Base-by-base conservation (phyloP, 2,888 invertebrate species). In the Drosophila mettleri region DNA sequence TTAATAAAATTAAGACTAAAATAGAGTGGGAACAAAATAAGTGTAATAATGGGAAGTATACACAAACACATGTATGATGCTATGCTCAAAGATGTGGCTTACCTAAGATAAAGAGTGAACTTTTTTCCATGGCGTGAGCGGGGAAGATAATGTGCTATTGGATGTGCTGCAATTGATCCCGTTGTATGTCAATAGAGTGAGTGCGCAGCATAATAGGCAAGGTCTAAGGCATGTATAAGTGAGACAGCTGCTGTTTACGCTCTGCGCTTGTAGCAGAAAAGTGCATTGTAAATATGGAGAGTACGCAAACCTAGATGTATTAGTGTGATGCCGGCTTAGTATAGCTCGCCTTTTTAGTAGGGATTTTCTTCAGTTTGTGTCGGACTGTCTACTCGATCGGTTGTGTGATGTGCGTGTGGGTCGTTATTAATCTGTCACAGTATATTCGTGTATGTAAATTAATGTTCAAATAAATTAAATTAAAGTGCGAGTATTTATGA, bases 301-400 rank as follows among this genome's bases (percentile, higher is more conserved):
- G 29, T 29, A 7, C 6, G 7, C 12, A 6, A 34, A 24, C 27
- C 8, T 5, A n/a, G 8, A 0, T 22, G 46, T 54, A 22, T 46
- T 12, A 31, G 31, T 46, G 48, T 31, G 12, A n/a, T 31, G 53
- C 46, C 29, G 29, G 48, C 45, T 43, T 16, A 29, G 54, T 36
- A 29, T 29, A 10, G 20, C n/a, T 12, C 22, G 14, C 0, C 10
- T 16, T 4, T 14, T 3, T 29, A 18, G 5, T 8, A 12, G 29
- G 16, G 3, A 61, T 29, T 63, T 18, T n/a, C n/a, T n/a, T n/a
- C n/a, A 22, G 58, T 38, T 2, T 16, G 29, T 29, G 58, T 20
- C 27, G 9, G 36, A 16, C 9, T 58, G 5, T 16, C 18, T 8
- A 2, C 2, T 3, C 14, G 36, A 59, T 59, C 59, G 20, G 29